Evolutionary conservation across 2,797 vertebrate species (phyloP).

Genomic region (Neomorphus geoffroyi): DNA sequence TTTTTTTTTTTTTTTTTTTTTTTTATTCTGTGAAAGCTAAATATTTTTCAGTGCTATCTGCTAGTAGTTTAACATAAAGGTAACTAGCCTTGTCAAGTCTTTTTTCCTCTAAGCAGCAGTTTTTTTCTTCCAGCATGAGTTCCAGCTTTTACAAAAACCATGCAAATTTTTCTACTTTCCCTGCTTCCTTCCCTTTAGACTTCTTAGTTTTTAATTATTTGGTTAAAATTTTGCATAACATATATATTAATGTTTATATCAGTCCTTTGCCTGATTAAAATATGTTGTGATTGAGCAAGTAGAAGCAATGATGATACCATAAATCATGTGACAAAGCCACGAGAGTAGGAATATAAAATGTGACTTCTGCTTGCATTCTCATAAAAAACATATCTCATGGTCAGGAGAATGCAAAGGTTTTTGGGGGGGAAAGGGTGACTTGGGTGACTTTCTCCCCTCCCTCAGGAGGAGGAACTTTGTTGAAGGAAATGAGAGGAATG

Average conservation of each 20-base stretch:
- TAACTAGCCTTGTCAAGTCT: not conserved
- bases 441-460: not conserved
- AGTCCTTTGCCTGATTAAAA: not conserved
- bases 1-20: not conserved
- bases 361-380: not conserved
- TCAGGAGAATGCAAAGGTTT: not conserved
- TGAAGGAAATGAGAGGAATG: not conserved
- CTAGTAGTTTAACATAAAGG: not conserved
- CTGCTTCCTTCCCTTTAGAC: not conserved
- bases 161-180: not conserved
- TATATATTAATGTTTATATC: not conserved
- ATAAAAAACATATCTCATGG: fast-evolving
- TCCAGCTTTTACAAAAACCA: not conserved
- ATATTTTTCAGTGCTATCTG: not conserved
- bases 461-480: not conserved
- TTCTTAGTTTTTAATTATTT: not conserved
- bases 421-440: not conserved
- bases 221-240: not conserved
- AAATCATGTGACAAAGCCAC: not conserved
- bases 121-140: not conserved
- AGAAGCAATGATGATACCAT: not conserved
- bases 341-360: not conserved
- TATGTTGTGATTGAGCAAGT: not conserved
- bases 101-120: not conserved
- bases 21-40: not conserved